A percentile compares a stretch with the other conserved stretches of the same genome.
Conservation (phyloP, 2,888 invertebrate species). For the Auanema freiburgensis region DNA sequence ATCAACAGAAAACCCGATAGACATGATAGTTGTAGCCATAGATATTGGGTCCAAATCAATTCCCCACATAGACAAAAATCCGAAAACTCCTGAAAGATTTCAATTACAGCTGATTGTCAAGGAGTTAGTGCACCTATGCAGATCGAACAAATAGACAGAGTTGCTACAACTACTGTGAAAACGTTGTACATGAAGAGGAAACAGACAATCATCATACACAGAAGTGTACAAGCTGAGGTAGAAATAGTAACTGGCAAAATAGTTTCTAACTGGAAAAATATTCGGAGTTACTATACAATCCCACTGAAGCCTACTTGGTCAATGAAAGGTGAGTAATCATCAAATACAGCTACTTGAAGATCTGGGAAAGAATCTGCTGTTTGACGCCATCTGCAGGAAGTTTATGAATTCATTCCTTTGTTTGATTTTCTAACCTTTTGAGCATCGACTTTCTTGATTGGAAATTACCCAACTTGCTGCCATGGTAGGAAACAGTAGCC, state of each 20-base stretch:
- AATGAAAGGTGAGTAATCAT: constrained; percentile 57
- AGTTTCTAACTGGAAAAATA: constrained; percentile 32
- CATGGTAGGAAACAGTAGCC: constrained; percentile 55
- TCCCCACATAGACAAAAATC: constrained; percentile 54
- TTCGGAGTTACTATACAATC: not conserved
- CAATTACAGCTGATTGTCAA: not conserved
- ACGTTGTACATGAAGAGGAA: constrained; percentile 60
- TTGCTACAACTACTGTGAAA: constrained; percentile 59
- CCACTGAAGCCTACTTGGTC: constrained; percentile 39
- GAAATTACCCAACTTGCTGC: constrained; percentile 45
- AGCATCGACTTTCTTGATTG: constrained; percentile 33
- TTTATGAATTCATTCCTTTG: not conserved
- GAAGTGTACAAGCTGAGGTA: constrained; percentile 43
- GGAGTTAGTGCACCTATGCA: constrained; percentile 46
- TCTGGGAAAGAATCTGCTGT: constrained; percentile 50
- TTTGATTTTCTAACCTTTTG: constrained; percentile 16
- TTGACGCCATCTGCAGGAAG: constrained; percentile 41
- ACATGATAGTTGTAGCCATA: constrained; percentile 55
- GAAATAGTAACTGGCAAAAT: constrained; percentile 49
- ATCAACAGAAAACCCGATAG: constrained; percentile 58
- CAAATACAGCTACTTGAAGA: constrained; percentile 53
- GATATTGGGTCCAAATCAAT: constrained; percentile 61
- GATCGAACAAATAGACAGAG: constrained; percentile 57
- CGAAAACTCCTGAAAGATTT: constrained; percentile 54
- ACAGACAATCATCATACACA: constrained; percentile 59